These are phyloP conservation scores for Penaeus indicus DNA, from an alignment of 1,140 invertebrate genomes.

Conservation along the genomic window DNA sequence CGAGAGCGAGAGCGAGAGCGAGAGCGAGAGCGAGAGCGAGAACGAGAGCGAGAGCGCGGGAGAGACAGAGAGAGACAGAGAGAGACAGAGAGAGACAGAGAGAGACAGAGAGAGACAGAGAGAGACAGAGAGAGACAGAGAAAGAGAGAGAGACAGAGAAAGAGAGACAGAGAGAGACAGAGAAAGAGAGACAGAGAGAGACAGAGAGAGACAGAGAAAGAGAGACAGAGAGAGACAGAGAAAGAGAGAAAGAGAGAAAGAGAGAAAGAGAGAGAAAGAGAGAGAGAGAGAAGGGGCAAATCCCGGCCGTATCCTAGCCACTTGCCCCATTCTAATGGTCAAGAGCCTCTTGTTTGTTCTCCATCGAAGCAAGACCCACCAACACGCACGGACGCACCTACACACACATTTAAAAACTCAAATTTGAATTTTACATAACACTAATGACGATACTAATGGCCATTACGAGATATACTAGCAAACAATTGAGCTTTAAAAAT, in stretches of 20 bases:
- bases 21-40: not conserved
- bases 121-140: not conserved
- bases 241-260: not conserved
- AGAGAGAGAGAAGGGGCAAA: not conserved
- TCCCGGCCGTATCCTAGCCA: not conserved
- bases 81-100: not conserved
- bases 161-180: no score
- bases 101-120: conserved; percentile 21
- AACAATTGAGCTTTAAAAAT: no score
- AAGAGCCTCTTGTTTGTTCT: no score
- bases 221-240: not conserved
- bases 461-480: no score
- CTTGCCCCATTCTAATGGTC: no score
- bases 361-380: no score
- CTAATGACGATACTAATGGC: no score
- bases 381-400: no score
- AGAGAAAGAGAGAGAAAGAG: no score
- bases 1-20: not conserved
- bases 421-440: no score
- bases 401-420: no score
- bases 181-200: not conserved
- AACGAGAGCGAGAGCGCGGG: not conserved
- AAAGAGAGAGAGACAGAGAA: not conserved
- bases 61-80: not conserved
- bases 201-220: not conserved